A percentile compares a stretch with the other conserved stretches of the same genome.
These are phyloP conservation scores for Corythornis vintsioides DNA, from an alignment of 2,113 vertebrate species.

Conservation along the genomic window DNA sequence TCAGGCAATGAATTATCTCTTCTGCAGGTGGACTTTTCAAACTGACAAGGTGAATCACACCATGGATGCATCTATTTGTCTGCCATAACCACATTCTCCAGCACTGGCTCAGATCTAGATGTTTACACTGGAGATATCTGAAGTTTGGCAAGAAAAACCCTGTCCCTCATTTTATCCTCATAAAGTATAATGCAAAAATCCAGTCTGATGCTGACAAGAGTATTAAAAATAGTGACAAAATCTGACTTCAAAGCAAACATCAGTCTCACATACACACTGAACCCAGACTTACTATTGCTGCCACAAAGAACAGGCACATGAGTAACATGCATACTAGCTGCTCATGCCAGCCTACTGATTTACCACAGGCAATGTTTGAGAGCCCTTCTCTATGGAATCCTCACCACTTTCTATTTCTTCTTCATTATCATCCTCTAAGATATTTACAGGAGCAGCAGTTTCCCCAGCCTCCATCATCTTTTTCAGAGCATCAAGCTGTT, in stretches of 20 bases:
- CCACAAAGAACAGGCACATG: not conserved
- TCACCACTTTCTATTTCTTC: slow-evolving; percentile 92
- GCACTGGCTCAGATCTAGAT: not conserved
- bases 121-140: not conserved
- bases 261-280: not conserved
- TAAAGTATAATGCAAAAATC: not conserved
- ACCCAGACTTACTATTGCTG: not conserved
- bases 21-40: not conserved
- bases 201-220: not conserved
- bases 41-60: not conserved
- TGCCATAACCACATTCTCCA: not conserved
- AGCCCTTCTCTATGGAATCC: slow-evolving; percentile 4
- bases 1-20: not conserved
- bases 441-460: slow-evolving; percentile 88
- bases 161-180: not conserved
- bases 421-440: slow-evolving; percentile 94
- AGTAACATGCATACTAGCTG: not conserved
- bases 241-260: not conserved
- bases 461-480: slow-evolving; percentile 98
- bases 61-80: not conserved
- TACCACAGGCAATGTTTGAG: not conserved
- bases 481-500: slow-evolving; percentile 95
- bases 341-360: not conserved
- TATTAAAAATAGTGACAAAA: not conserved
- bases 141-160: not conserved